Percentiles rank a stretch among this genome's conserved stretches.
Conservation (phyloP, 2,797 vertebrate genomes). For the Menidia menidia region DNA sequence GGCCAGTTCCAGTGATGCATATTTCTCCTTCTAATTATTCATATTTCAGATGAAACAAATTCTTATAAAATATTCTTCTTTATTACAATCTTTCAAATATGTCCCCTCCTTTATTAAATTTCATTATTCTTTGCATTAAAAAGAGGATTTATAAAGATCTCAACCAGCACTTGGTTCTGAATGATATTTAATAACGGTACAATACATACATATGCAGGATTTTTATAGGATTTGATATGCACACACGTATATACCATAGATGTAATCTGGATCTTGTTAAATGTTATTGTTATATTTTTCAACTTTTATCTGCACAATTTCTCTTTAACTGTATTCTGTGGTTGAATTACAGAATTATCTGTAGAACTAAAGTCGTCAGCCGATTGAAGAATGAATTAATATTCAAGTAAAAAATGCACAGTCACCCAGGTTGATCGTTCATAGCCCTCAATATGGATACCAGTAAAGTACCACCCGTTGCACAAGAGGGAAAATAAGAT, state of each 20-base stretch:
- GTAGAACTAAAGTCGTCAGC: not conserved
- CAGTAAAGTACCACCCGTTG: too few relatives aligned
- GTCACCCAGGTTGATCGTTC: too few relatives aligned
- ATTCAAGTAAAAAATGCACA: not conserved
- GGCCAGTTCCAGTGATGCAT: too few relatives aligned
- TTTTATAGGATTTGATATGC: not conserved
- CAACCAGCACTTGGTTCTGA: not conserved
- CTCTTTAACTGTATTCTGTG: not conserved
- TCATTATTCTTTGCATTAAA: too few relatives aligned
- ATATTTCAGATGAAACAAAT: not conserved
- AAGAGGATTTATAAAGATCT: not conserved
- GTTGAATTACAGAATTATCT: not conserved
- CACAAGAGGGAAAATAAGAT: too few relatives aligned
- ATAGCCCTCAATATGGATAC: too few relatives aligned
- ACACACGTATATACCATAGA: not conserved
- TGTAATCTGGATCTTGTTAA: not conserved
- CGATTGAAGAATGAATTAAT: not conserved
- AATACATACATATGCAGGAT: too few relatives aligned
- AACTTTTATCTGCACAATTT: not conserved
- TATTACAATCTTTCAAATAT: not conserved
- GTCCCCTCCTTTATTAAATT: too few relatives aligned
- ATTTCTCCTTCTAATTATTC: too few relatives aligned
- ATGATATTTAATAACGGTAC: not conserved
- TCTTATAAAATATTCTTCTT: not conserved
- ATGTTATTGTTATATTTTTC: not conserved